Base-by-base conservation (phyloP, 2,113 vertebrate species). In the Excalfactoria chinensis region DNA sequence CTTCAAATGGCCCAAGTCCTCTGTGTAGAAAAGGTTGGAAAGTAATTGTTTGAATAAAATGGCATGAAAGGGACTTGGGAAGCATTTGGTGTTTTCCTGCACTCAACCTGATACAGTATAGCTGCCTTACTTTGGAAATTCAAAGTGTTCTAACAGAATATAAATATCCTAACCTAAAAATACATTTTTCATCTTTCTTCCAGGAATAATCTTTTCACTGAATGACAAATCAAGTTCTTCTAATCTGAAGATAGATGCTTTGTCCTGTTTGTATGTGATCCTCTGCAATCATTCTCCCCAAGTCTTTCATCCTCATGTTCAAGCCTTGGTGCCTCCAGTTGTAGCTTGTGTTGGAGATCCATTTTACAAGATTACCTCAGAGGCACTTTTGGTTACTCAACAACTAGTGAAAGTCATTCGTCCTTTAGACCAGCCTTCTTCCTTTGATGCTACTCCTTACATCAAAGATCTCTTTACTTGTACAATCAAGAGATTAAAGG, bases 201-300 rank as follows among this genome's bases (percentile, higher is more conserved):
- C 97, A 99, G 99, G 99, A 49, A 99, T 99, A 95, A 99, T 99
- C 96, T 99, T 99, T 97, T 99, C 99, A 55, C 96, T 99, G 93
- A 99, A 99, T 93, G 99, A 99, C 92, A 99, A 99, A 97, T 99
- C 99, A 58, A 99, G 99, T 97, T 99, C 99, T 95, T 99, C 99
- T 63, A 99, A 99, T 97, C 98, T 99, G 96, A 99, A 99, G 97
- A 99, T 99, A 70, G 99, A 99, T 95, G 99, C 99, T 71, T 89
- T 99, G 94, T 99, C 99, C 3, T 99, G 99, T 97, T 98, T 99
- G 46, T 99, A 99, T 73, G 99, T 99, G 91, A 98, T 99, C 92
- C 99, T 99, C 95, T 99, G 99, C 96, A 99, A 99, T 89, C 99
- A 99, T 95, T 98, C 98, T 78, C 99, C 99, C 78, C 99, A 99